These are phyloP conservation scores for Hylaea fasciaria DNA, from an alignment of 2,888 invertebrate species.

Conservation along the genomic window DNA sequence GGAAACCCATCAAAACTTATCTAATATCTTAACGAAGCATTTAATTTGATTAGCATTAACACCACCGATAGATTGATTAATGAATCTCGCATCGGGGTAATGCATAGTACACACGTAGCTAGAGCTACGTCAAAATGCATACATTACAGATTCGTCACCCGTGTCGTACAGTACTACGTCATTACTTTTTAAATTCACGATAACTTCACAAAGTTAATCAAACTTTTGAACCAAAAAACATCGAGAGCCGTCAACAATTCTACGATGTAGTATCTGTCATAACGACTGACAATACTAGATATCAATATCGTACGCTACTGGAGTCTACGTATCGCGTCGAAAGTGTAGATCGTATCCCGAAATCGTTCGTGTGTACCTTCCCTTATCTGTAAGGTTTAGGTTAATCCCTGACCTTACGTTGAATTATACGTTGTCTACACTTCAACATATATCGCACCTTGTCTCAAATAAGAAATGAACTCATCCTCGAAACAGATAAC, in stretches of 20 bases:
- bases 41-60: slow-evolving; percentile 66
- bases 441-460: slow-evolving; percentile 6
- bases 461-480: slow-evolving; percentile 6
- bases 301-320: too few relatives aligned
- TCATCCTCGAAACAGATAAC: neutral
- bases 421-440: slow-evolving; percentile 26
- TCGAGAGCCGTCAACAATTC: too few relatives aligned
- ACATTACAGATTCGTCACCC: neutral
- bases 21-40: slow-evolving; percentile 64
- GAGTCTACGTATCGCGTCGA: too few relatives aligned
- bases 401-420: slow-evolving; percentile 64
- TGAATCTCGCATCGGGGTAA: slow-evolving; percentile 38
- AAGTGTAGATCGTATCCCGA: neutral
- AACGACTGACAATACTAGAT: too few relatives aligned
- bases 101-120: slow-evolving; percentile 9
- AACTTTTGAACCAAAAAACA: too few relatives aligned
- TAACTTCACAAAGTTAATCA: too few relatives aligned
- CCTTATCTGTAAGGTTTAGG: slow-evolving; percentile 57
- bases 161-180: neutral
- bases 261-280: too few relatives aligned
- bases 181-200: neutral
- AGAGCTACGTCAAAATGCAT: neutral
- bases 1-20: slow-evolving; percentile 44
- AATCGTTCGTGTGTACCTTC: slow-evolving; percentile 11
- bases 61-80: slow-evolving; percentile 59